Evolutionary conservation across 2,888 invertebrate genomes (phyloP).

Genomic region (Catotricha subobsoleta): DNA sequence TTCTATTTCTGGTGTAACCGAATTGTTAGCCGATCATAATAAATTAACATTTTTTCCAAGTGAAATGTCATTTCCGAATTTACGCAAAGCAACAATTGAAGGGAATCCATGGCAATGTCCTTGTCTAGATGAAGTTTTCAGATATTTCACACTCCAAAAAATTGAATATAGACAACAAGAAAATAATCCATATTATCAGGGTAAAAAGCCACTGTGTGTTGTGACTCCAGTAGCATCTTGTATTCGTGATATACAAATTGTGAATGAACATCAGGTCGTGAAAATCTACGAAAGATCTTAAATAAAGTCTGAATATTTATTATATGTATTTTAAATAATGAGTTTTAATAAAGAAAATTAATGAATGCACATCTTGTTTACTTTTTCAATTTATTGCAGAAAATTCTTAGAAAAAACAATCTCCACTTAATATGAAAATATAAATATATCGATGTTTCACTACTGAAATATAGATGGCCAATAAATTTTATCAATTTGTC

Average conservation of each 20-base stretch:
- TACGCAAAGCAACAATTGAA: not conserved
- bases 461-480: no score
- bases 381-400: no score
- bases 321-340: no score
- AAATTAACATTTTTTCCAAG: slow-evolving; percentile 21
- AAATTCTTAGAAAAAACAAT: no score
- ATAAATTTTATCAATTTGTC: no score
- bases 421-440: no score
- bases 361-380: no score
- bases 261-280: not conserved
- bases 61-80: slow-evolving; percentile 15
- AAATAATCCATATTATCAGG: not conserved
- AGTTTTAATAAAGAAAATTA: no score
- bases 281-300: not conserved
- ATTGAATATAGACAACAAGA: not conserved
- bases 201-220: not conserved
- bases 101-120: slow-evolving; percentile 5
- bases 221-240: not conserved
- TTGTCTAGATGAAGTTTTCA: not conserved
- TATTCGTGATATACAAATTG: not conserved
- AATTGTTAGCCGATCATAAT: slow-evolving; percentile 24
- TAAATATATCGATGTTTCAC: no score
- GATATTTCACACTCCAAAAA: not conserved
- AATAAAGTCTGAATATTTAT: no score
- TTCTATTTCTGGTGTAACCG: slow-evolving; percentile 11